Evolutionary conservation across 2,113 vertebrate genomes (phyloP).

Genomic region (Zosterops hypoxanthus): DNA sequence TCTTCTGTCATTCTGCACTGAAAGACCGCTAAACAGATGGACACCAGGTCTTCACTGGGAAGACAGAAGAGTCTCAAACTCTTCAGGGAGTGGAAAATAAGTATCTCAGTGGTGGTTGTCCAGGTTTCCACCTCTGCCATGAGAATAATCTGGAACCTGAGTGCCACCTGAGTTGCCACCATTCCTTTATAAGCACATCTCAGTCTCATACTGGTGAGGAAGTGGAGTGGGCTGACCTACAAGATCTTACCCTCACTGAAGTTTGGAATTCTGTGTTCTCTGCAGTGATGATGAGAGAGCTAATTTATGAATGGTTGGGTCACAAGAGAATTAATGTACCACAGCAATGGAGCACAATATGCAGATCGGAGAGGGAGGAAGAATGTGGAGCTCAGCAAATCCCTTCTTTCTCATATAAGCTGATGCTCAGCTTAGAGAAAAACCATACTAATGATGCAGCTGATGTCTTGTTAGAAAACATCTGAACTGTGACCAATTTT

Average conservation of each 20-base stretch:
- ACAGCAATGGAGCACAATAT: neutral
- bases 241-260: neutral
- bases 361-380: neutral
- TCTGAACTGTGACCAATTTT: slow-evolving; percentile 72
- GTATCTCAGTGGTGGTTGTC: neutral
- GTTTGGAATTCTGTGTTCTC: neutral
- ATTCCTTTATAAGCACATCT: neutral
- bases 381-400: slow-evolving; percentile 36
- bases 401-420: slow-evolving; percentile 3
- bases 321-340: slow-evolving; percentile 26
- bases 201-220: accelerated
- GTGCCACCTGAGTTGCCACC: neutral
- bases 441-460: slow-evolving; percentile 47
- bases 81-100: neutral
- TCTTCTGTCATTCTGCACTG: neutral
- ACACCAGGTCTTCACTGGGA: neutral
- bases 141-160: neutral
- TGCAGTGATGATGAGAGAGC: neutral
- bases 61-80: neutral
- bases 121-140: neutral
- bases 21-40: neutral
- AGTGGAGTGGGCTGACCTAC: neutral
- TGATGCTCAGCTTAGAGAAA: slow-evolving; percentile 13
- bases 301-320: slow-evolving; percentile 32
- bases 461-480: slow-evolving; percentile 73